Percentiles rank a stretch among this genome's conserved stretches.
These are phyloP conservation scores for Tetragonula clypearis DNA, from an alignment of 1,140 invertebrate genomes.

Conservation along the genomic window DNA sequence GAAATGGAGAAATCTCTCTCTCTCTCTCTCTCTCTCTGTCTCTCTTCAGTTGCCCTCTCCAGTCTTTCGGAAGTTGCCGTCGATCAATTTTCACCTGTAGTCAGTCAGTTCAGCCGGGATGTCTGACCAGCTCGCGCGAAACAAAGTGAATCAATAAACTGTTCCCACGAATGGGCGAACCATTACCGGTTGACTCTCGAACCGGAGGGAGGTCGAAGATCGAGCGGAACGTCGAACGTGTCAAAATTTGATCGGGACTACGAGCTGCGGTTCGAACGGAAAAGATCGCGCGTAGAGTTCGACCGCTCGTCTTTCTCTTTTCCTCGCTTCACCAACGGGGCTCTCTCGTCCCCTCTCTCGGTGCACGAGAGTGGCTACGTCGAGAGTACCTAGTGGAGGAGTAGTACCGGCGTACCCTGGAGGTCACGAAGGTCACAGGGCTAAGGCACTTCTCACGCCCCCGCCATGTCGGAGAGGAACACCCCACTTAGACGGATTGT, in stretches of 20 bases:
- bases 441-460: conserved; percentile 82
- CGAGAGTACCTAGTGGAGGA: conserved; percentile 66
- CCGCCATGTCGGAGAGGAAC: conserved; percentile 75
- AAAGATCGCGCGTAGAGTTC: conserved; percentile 49
- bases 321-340: not conserved
- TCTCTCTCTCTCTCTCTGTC: not conserved
- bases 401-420: conserved; percentile 68
- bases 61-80: not conserved
- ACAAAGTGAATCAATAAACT: conserved; percentile 28
- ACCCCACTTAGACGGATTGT: conserved; percentile 77
- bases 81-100: conserved; percentile 25
- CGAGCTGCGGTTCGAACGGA: conserved; percentile 6
- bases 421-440: conserved; percentile 80
- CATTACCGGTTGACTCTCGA: conserved; percentile 56
- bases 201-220: conserved; percentile 73
- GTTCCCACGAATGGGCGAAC: conserved; percentile 58
- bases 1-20: conserved; percentile 8
- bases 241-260: conserved; percentile 80
- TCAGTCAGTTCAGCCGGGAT: too few species aligned
- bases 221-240: conserved; percentile 78
- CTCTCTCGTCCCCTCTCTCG: conserved; percentile 21
- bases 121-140: conserved; percentile 35
- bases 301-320: conserved; percentile 18
- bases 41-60: too few species aligned
- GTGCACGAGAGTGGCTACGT: conserved; percentile 56